Evolutionary conservation across 2,113 vertebrate genomes (phyloP).

Genomic region (Scortum barcoo): DNA sequence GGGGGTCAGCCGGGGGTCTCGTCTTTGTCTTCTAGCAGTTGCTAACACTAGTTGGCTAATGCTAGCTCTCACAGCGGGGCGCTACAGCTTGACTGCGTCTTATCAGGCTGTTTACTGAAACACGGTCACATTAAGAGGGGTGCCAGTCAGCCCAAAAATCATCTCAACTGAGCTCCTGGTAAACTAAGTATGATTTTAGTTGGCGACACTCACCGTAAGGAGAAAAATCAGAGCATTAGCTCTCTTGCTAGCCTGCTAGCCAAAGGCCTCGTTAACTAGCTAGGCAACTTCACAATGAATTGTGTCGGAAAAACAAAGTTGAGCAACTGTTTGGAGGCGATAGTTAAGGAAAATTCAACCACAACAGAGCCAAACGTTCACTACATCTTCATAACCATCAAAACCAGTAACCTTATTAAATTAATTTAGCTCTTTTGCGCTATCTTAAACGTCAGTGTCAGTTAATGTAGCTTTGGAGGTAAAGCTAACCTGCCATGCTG

Average conservation of each 20-base stretch:
- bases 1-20: background rate
- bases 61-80: slow-evolving; percentile 44
- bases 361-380: accelerated
- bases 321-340: background rate
- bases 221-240: background rate
- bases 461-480: background rate
- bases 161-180: accelerated
- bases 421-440: background rate
- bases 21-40: slow-evolving; percentile 59
- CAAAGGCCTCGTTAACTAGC: slow-evolving; percentile 53
- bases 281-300: slow-evolving; percentile 52
- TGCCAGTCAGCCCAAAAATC: accelerated
- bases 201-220: accelerated
- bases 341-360: background rate
- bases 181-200: accelerated
- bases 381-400: accelerated
- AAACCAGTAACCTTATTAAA: accelerated
- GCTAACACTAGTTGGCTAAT: slow-evolving; percentile 61
- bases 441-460: background rate
- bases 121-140: accelerated
- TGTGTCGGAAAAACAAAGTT: slow-evolving; percentile 26
- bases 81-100: background rate
- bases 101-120: background rate
- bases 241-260: background rate
- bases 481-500: background rate